Evolutionary conservation across 2,888 invertebrate species (phyloP).

Genomic region (Thymelicus sylvestris): DNA sequence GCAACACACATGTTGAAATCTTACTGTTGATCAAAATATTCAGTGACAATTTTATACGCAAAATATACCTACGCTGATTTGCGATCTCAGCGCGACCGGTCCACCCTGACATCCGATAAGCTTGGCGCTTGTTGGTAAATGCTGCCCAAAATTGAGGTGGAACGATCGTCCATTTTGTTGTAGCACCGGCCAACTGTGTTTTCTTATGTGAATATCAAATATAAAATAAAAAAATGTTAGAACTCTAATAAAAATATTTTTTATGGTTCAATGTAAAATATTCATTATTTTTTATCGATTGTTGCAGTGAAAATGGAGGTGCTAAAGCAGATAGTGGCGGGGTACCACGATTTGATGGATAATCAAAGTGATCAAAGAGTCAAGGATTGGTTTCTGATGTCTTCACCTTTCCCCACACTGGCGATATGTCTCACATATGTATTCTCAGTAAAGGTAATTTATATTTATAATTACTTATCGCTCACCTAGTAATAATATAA

Average conservation of each 20-base stretch:
- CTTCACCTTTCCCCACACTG: constrained; percentile 91
- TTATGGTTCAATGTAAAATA: not conserved
- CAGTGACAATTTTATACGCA: constrained; percentile 14
- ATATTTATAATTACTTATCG: too few species aligned
- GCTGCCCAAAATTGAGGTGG: constrained; percentile 43
- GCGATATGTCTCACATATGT: constrained; percentile 90
- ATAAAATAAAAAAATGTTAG: not conserved
- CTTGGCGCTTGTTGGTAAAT: constrained; percentile 52
- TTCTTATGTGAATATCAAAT: constrained; percentile 8
- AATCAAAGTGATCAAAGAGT: constrained; percentile 93
- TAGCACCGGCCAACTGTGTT: constrained; percentile 11
- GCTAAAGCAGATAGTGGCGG: constrained; percentile 84
- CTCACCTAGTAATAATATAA: too few species aligned
- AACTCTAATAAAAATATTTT: not conserved
- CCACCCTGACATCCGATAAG: constrained; percentile 72
- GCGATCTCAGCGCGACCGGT: constrained; percentile 49
- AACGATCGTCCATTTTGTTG: constrained; percentile 26
- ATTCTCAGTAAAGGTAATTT: constrained; percentile 88
- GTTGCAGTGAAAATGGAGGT: constrained; percentile 86
- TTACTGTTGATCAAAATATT: constrained; percentile 13
- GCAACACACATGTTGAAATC: constrained; percentile 3
- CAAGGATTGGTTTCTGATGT: constrained; percentile 92
- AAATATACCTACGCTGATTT: constrained; percentile 8
- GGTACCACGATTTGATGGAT: constrained; percentile 92
- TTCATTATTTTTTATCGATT: constrained; percentile 43